Evolutionary conservation across 1,140 invertebrate genomes (phyloP).

Genomic region (Lucilia sericata): DNA sequence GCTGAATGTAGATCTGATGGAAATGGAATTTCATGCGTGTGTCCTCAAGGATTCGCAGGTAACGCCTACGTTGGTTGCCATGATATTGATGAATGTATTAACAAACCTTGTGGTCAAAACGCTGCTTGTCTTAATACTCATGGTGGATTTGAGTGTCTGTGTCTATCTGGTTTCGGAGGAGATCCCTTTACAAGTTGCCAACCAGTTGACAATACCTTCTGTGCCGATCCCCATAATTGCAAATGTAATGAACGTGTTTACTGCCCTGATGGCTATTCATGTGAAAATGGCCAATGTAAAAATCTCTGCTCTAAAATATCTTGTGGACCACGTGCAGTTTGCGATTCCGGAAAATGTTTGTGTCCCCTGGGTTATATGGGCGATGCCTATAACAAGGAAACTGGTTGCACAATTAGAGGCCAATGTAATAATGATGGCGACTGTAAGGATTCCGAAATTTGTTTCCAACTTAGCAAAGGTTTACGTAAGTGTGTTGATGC

Average conservation of each 20-base stretch:
- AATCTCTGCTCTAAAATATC: constrained; percentile 79
- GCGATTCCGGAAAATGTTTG: constrained; percentile 81
- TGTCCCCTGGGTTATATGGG: constrained; percentile 85
- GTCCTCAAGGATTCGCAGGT: constrained; percentile 83
- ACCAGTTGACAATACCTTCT: constrained; percentile 75
- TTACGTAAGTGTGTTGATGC: constrained; percentile 86
- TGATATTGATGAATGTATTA: constrained; percentile 87
- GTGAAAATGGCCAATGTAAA: constrained; percentile 77
- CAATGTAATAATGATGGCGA: constrained; percentile 84
- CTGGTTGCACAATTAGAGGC: constrained; percentile 78
- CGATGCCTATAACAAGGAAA: constrained; percentile 77
- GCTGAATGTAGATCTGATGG: constrained; percentile 82
- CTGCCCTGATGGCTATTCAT: constrained; percentile 82
- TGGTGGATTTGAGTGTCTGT: constrained; percentile 88
- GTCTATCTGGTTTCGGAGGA: constrained; percentile 82
- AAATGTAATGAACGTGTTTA: constrained; percentile 76
- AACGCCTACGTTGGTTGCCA: constrained; percentile 88
- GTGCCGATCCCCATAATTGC: constrained; percentile 77
- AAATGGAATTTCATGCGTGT: constrained; percentile 83
- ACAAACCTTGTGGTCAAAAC: constrained; percentile 85
- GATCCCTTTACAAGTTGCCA: constrained; percentile 87
- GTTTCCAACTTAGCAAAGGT: constrained; percentile 83
- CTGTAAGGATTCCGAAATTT: constrained; percentile 85
- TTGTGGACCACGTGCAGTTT: constrained; percentile 86
- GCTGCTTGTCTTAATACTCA: constrained; percentile 90